Evolutionary conservation across 2,113 vertebrate species (phyloP).

Genomic region (Saguinus imperator): DNA sequence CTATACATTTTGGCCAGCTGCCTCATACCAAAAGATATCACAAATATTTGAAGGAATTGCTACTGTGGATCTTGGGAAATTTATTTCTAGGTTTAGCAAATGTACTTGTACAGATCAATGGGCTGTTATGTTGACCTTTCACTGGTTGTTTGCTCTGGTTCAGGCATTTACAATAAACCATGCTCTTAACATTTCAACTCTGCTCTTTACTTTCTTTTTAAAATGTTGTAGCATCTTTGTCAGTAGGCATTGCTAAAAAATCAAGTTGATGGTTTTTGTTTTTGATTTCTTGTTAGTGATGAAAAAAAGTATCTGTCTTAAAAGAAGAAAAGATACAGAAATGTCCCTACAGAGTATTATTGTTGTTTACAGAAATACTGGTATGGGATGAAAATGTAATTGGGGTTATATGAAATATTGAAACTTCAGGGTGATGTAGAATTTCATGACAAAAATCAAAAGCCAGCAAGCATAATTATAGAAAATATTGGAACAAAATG

Average conservation of each 20-base stretch:
- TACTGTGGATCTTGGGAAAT: not conserved
- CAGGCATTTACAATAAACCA: conserved; percentile 52
- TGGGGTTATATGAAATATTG: conserved; percentile 33
- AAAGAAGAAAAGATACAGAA: conserved; percentile 45
- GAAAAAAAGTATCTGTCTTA: conserved; percentile 13
- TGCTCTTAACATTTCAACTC: not conserved
- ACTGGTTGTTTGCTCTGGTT: conserved; percentile 39
- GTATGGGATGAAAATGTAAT: not conserved
- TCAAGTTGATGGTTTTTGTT: not conserved
- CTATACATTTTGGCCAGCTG: not conserved
- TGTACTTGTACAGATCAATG: conserved; percentile 52
- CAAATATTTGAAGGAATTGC: conserved; percentile 13
- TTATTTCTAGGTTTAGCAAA: conserved; percentile 58
- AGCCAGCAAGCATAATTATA: conserved; percentile 19
- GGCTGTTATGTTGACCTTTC: conserved; percentile 59
- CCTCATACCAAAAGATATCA: not conserved
- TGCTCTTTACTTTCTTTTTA: conserved; percentile 9
- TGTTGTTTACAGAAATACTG: conserved; percentile 32
- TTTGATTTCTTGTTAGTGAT: conserved; percentile 49
- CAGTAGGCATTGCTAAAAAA: not conserved
- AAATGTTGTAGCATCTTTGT: conserved; percentile 60
- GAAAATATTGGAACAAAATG: not conserved
- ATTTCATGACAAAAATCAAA: conserved; percentile 18
- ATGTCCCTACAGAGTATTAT: not conserved
- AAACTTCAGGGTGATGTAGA: not conserved